Evolutionary conservation across 2,113 vertebrate genomes (phyloP).

Genomic region (Corythoichthys intestinalis): DNA sequence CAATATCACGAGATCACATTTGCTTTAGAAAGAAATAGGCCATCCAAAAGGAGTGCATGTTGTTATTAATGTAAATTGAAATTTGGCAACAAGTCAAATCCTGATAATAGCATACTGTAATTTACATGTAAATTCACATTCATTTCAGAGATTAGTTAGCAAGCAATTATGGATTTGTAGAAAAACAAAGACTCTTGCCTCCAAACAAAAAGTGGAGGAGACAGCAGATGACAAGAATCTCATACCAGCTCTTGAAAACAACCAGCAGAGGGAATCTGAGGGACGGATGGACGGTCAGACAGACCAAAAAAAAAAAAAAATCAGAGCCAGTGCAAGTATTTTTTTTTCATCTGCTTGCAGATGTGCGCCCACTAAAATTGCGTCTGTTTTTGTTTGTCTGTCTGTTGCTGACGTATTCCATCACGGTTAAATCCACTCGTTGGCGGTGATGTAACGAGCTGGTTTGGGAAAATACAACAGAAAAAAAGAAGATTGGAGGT

Average conservation of each 20-base stretch:
- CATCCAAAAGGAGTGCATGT: conserved; percentile 28
- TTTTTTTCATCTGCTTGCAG: too few species aligned
- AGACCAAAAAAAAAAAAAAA: too few species aligned
- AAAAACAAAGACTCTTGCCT: conserved; percentile 1
- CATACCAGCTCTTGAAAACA: conserved; percentile 40
- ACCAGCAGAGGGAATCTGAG: not conserved
- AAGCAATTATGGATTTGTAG: not conserved
- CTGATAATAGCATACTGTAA: not conserved
- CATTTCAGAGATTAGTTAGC: not conserved
- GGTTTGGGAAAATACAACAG: too few species aligned
- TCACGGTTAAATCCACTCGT: too few species aligned
- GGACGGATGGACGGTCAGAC: not conserved
- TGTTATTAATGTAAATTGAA: conserved; percentile 32
- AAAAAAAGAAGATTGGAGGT: not conserved
- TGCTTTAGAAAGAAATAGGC: not conserved
- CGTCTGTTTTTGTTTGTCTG: too few species aligned
- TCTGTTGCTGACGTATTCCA: too few species aligned
- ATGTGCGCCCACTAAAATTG: too few species aligned
- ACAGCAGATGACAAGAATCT: conserved; percentile 36
- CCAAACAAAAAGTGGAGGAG: conserved; percentile 19
- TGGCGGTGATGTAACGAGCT: too few species aligned
- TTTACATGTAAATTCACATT: not conserved
- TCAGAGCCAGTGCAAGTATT: too few species aligned
- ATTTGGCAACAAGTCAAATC: conserved; percentile 5
- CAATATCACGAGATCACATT: conserved; percentile 40